These are phyloP conservation scores for Hippocampus mohnikei DNA, from an alignment of 2,113 vertebrate species.

Conservation along the genomic window DNA sequence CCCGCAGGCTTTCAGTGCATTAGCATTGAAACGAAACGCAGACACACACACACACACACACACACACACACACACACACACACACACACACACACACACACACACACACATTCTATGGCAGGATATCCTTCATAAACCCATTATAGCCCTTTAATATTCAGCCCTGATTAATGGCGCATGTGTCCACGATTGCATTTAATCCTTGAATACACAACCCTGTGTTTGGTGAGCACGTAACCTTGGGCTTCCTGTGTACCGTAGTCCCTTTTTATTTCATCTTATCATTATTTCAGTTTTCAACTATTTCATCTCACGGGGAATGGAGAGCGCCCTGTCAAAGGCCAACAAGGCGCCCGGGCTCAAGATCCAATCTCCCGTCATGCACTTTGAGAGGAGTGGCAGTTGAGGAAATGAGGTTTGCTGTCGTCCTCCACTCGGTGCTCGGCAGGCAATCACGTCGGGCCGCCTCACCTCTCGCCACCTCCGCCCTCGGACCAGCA, in stretches of 20 bases:
- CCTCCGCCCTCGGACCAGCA: constrained; percentile 46
- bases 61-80: constrained; percentile 3
- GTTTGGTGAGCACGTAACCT: constrained; percentile 30
- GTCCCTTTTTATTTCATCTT: constrained; percentile 46
- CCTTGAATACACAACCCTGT: constrained; percentile 31
- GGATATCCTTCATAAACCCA: constrained; percentile 49
- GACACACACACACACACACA: constrained; percentile 28
- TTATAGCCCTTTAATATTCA: constrained; percentile 35
- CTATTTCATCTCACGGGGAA: constrained; percentile 16
- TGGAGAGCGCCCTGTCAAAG: constrained; percentile 12
- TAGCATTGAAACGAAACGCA: constrained; percentile 43
- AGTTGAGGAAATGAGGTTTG: constrained; percentile 54
- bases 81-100: constrained; percentile 19
- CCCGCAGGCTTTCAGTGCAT: constrained; percentile 65
- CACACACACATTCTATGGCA: constrained; percentile 28
- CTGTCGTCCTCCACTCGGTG: constrained; percentile 30
- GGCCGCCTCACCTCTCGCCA: constrained; percentile 33
- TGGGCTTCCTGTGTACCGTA: constrained; percentile 26
- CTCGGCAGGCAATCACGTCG: constrained; percentile 28
- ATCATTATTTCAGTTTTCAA: constrained; percentile 49
- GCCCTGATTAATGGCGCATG: constrained; percentile 48
- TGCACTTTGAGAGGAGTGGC: constrained; percentile 45
- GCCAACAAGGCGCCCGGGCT: constrained; percentile 28
- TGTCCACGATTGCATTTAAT: constrained; percentile 55
- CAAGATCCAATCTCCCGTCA: constrained; percentile 50